These are phyloP conservation scores for Aromia moschata DNA, from an alignment of 2,888 invertebrate species.

Conservation along the genomic window DNA sequence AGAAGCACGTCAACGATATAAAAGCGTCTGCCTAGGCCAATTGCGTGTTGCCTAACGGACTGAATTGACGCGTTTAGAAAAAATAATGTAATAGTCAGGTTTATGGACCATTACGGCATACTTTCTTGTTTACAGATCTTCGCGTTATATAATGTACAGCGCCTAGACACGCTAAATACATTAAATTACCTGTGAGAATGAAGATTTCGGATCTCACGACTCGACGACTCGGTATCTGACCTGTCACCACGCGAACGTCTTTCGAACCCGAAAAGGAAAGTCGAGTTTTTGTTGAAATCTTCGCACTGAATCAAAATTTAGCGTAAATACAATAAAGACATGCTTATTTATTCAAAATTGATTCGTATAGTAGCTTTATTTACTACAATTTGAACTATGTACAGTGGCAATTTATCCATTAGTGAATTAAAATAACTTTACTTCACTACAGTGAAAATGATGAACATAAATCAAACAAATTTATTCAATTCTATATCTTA, in stretches of 20 bases:
- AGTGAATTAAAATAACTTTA: no score
- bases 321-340: not conserved
- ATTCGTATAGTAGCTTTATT: no score
- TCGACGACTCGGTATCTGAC: not conserved
- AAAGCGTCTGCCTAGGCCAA: not conserved
- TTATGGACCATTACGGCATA: slow-evolving; percentile 1
- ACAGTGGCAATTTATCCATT: no score
- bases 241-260: not conserved
- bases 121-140: slow-evolving; percentile 1
- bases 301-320: no score
- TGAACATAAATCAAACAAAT: no score
- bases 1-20: not conserved
- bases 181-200: slow-evolving; percentile 8
- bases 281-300: slow-evolving; percentile 3
- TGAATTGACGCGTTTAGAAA: not conserved
- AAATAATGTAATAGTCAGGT: slow-evolving; percentile 1
- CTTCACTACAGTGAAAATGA: no score
- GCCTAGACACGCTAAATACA: slow-evolving; percentile 9
- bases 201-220: slow-evolving; percentile 9
- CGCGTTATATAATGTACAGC: slow-evolving; percentile 1
- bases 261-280: slow-evolving; percentile 2
- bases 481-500: no score
- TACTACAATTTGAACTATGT: no score
- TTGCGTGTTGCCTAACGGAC: not conserved
- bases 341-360: not conserved